Percentiles rank a stretch among this genome's conserved stretches.
Evolutionary conservation across 2,888 invertebrate species (phyloP).

Genomic region (Hypselothyrea guttata): DNA sequence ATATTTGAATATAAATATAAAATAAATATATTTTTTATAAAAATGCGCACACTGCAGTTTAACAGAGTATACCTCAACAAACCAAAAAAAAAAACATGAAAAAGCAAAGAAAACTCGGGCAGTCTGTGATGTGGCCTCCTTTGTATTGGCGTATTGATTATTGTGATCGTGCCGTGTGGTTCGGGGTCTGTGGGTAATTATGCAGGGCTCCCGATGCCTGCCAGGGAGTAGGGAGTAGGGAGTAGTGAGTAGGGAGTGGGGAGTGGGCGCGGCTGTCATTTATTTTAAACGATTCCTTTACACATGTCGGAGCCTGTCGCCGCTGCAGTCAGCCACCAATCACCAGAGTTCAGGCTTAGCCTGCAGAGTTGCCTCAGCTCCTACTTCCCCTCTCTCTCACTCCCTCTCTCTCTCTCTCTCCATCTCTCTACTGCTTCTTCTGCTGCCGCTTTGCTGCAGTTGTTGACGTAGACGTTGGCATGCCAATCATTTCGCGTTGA

Average conservation of each 20-base stretch:
- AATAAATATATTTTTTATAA: too few relatives aligned
- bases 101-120: constrained; percentile 1
- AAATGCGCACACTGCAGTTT: too few relatives aligned
- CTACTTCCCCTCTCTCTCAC: not conserved
- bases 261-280: constrained; percentile 65
- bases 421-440: constrained; percentile 4
- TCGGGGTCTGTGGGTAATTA: constrained; percentile 64
- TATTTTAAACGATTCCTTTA: constrained; percentile 79
- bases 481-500: constrained; percentile 77
- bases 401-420: too few relatives aligned
- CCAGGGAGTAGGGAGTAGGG: not conserved
- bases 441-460: constrained; percentile 16
- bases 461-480: constrained; percentile 61
- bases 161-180: constrained; percentile 75
- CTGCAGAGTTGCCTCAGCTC: constrained; percentile 5
- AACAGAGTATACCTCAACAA: too few relatives aligned
- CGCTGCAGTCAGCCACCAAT: constrained; percentile 58
- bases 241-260: constrained; percentile 17
- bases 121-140: constrained; percentile 3
- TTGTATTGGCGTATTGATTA: constrained; percentile 70
- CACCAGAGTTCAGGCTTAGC: constrained; percentile 15
- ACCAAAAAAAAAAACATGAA: not conserved
- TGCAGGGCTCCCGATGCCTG: constrained; percentile 40
- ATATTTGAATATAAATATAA: too few relatives aligned
- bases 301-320: constrained; percentile 73